Evolutionary conservation across 1,140 invertebrate species (phyloP), one percentile per base, ranked within the genome.

Genomic region (Drosophila novamexicana): DNA sequence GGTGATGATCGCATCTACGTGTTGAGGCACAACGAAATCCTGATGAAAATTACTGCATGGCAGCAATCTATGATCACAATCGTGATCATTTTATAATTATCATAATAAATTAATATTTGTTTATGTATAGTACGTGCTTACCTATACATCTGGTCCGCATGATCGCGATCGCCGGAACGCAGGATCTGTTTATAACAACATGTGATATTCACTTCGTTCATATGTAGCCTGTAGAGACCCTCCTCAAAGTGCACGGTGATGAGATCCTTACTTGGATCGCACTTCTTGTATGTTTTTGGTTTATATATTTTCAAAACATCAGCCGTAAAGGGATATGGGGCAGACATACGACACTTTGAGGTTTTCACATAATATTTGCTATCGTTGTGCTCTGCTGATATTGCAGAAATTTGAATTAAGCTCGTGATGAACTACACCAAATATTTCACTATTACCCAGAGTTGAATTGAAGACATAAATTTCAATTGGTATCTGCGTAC

Each of bases 321-420:
- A 2, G 93, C 83, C 72, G 96, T 94, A 69, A 95, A 94, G 0
- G 96, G 95, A 84, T 96, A 93, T 34, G 95, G 92, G 32, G 95
- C 94, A 0, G 95, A 94, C 78, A 97, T 95, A 62, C 94, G 93
- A 77, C 96, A 97, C 6, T 57, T 53, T 1, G 70, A 22, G 7
- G 74, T 79, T 10, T 76, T 64, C 6, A 91, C 77, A 63, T 75
- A 91, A 49, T 75, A 91, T 6, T 79, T 63, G 1, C 32, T 3
- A 10, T 1, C 29, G 0, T 29, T 22, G 36, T 4, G 34, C 0
- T 32, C 47, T 22, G 39, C 16, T 53, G 4, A 53, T 14, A 37
- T 34, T 9, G 32, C 9, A 36, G 0, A 5, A 29, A 29, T 5
- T 42, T 42, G 6, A 40, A 12, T 42, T 9, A 34, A 54, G n/a